Evolutionary conservation across 2,888 invertebrate genomes (phyloP), one percentile per base, ranked within the genome.

Genomic region (Tanypteryx hageni): DNA sequence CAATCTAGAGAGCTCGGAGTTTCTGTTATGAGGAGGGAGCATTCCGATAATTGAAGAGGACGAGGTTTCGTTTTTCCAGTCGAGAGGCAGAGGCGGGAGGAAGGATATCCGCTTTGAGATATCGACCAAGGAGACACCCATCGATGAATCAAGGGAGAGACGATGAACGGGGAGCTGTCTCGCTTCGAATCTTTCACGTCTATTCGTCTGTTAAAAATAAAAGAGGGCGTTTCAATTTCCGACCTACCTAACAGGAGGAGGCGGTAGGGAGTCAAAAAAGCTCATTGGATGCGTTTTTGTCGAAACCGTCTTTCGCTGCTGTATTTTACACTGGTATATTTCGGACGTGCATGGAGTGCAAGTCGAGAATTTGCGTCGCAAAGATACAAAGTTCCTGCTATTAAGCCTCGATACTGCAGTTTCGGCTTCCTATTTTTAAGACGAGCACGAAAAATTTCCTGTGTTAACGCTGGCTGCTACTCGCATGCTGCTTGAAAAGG

Each of bases 21-120:
- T 89, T 61, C 86, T 22, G n/a, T 59, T 56, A 68, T 18, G 44
- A 64, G n/a, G 64, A 64, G 89, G 64, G 64, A 18, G 56, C 68
- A 8, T 61, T 18, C 44, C 56, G 89, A 64, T 89, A 68, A 89
- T 89, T 89, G 89, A 89, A 89, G 64, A 44, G 44, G 89, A 44
- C 64, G 31, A 13, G 61, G 86, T 13, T 11, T 58, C 86, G 27
- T 61, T 86, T 86, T 44, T 44, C 5, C 44, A 5, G 44, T 44
- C 44, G 44, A 44, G 44, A 44, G 44, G 44, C 5, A 5, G 44
- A 44, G 14, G 81, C 11, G 22, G 22, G 59, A 10, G 85, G 9
- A 5, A n/a, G 84, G 27, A 59, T 86, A 59, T 31, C 61, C 31
- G 61, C 31, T 31, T 86, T 86, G 31, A 64, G 64, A 89, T 64